phyloP scores from a whole-genome alignment of 2,888 invertebrate species.

The Phaedon cochleariae region DNA sequence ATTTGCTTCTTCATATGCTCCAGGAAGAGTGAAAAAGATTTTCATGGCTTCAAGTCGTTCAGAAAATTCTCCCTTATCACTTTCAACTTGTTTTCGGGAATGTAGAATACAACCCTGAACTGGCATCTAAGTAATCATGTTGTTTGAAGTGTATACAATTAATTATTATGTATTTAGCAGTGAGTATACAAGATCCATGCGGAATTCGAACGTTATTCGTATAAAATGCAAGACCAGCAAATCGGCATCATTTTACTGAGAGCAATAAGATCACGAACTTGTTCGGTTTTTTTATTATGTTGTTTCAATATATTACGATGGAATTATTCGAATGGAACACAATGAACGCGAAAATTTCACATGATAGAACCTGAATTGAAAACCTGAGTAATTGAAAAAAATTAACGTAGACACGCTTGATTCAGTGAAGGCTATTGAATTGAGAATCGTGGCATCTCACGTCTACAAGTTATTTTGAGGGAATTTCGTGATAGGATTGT shows the following conservation, averaged over 20 bases:
- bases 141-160: slow-evolving; percentile 45
- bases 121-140: slow-evolving; percentile 39
- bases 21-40: too few species aligned
- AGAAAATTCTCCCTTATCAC: too few species aligned
- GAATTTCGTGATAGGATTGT: too few species aligned
- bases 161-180: slow-evolving; percentile 52
- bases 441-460: too few species aligned
- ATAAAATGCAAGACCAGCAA: slow-evolving; percentile 51
- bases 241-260: slow-evolving; percentile 49
- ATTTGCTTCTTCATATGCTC: too few species aligned
- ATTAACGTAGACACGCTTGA: too few species aligned
- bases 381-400: too few species aligned
- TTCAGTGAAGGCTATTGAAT: too few species aligned
- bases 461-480: too few species aligned
- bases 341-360: background rate
- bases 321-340: background rate
- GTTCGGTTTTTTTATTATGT: slow-evolving; percentile 12
- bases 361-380: background rate
- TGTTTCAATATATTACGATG: background rate
- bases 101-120: slow-evolving; percentile 30
- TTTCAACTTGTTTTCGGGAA: too few species aligned
- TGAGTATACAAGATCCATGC: slow-evolving; percentile 44
- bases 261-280: slow-evolving; percentile 49
- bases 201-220: slow-evolving; percentile 51
- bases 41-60: too few species aligned